phyloP scores from a whole-genome alignment of 2,888 invertebrate genomes.

The Ceramica pisi region DNA sequence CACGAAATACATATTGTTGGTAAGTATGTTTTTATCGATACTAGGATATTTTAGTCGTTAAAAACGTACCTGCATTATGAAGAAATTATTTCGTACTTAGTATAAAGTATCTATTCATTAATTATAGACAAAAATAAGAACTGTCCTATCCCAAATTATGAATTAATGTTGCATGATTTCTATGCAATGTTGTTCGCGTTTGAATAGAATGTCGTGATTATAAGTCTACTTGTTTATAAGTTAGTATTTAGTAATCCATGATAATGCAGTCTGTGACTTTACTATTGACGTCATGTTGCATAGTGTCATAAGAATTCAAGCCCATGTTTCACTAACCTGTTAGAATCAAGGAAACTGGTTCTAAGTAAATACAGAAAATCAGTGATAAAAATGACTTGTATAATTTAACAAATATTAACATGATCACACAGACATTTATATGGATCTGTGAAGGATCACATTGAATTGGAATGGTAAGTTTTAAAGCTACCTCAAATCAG shows the following conservation, averaged over 20 bases:
- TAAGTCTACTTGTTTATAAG: too few relatives aligned
- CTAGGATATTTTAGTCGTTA: constrained; percentile 3
- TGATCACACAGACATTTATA: neutral
- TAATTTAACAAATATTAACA: neutral
- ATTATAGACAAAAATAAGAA: constrained; percentile 1
- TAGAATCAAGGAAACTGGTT: constrained; percentile 14
- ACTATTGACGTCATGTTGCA: too few relatives aligned
- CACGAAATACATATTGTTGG: constrained; percentile 39
- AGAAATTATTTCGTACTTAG: neutral
- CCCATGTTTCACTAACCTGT: too few relatives aligned
- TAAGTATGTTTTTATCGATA: constrained; percentile 24
- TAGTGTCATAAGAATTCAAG: constrained; percentile 3
- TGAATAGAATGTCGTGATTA: too few relatives aligned
- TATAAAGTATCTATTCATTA: too few relatives aligned
- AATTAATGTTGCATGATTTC: too few relatives aligned
- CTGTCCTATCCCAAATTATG: too few relatives aligned
- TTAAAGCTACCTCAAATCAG: neutral
- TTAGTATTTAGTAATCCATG: too few relatives aligned
- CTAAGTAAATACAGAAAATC: neutral
- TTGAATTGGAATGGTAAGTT: neutral
- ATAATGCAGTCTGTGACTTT: too few relatives aligned
- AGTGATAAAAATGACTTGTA: constrained; percentile 1
- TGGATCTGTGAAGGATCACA: neutral
- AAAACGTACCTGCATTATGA: constrained; percentile 2
- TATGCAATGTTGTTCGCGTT: too few relatives aligned